Percentiles rank a stretch among this genome's conserved stretches.
Conservation (phyloP, 2,888 invertebrate species). For the Nephrotoma appendiculata region DNA sequence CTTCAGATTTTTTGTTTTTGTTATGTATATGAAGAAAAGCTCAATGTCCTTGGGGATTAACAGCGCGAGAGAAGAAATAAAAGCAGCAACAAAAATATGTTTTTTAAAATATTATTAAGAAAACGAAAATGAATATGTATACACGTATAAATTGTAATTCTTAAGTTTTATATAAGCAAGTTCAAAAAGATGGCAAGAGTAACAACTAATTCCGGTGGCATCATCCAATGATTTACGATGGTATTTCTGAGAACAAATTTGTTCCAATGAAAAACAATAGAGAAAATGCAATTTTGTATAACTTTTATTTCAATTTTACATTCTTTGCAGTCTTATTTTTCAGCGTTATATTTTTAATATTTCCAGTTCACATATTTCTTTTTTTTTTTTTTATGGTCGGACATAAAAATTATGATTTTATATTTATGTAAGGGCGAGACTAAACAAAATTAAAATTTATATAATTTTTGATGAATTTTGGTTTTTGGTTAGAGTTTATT, state of each 20-base stretch:
- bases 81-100: neutral
- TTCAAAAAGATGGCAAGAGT: neutral
- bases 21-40: neutral
- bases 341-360: neutral
- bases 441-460: neutral
- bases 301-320: neutral
- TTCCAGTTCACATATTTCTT: neutral
- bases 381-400: neutral
- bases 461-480: neutral
- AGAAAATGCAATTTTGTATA: neutral
- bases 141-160: neutral
- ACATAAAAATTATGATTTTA: neutral
- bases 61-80: neutral
- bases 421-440: neutral
- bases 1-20: neutral
- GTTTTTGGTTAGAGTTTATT: neutral
- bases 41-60: neutral
- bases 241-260: constrained; percentile 3
- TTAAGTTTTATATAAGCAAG: neutral
- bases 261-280: constrained; percentile 2
- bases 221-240: neutral
- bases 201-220: constrained; percentile 2
- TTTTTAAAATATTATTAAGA: neutral
- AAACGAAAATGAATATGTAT: neutral
- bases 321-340: neutral